Percentiles rank a stretch among this genome's conserved stretches.
Evolutionary conservation across 2,113 vertebrate species (phyloP).

Genomic region (Himantopus leucocephalus): DNA sequence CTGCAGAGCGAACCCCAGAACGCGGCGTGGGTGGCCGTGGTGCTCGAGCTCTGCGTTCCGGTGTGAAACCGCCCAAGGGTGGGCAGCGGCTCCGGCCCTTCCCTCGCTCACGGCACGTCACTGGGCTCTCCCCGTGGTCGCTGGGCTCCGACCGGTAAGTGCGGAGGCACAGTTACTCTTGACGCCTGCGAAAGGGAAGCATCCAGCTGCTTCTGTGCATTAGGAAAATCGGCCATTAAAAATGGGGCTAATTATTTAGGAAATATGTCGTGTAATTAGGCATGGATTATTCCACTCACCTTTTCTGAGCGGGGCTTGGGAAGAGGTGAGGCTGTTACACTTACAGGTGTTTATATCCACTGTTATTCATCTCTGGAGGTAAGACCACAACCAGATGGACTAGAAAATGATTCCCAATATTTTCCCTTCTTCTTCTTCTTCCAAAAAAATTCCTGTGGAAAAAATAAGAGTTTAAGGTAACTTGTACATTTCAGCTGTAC

Average conservation of each 20-base stretch:
- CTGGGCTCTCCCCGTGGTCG: not conserved
- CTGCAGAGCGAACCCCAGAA: not conserved
- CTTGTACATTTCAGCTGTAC: not conserved
- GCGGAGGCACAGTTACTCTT: not conserved
- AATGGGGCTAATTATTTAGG: not conserved
- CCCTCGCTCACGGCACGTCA: not conserved
- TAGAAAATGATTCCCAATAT: not conserved
- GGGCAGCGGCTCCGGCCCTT: not conserved
- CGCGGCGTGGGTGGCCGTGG: not conserved
- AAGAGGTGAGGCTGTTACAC: not conserved
- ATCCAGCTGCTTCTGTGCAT: not conserved
- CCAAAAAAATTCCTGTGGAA: not conserved
- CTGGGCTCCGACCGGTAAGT: not conserved
- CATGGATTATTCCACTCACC: not conserved
- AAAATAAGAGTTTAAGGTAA: not conserved
- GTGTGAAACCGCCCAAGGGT: accelerated
- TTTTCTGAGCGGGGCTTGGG: not conserved
- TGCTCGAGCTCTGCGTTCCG: accelerated
- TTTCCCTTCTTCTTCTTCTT: not conserved
- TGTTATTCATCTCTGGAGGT: not conserved
- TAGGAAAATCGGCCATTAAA: not conserved
- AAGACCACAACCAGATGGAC: not conserved
- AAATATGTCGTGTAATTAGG: not conserved
- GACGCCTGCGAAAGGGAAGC: no score
- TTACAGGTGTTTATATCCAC: not conserved